Percentiles rank a stretch among this genome's conserved stretches.
phyloP scores from a whole-genome alignment of 2,797 vertebrate genomes.

The Chloroceryle inda region DNA sequence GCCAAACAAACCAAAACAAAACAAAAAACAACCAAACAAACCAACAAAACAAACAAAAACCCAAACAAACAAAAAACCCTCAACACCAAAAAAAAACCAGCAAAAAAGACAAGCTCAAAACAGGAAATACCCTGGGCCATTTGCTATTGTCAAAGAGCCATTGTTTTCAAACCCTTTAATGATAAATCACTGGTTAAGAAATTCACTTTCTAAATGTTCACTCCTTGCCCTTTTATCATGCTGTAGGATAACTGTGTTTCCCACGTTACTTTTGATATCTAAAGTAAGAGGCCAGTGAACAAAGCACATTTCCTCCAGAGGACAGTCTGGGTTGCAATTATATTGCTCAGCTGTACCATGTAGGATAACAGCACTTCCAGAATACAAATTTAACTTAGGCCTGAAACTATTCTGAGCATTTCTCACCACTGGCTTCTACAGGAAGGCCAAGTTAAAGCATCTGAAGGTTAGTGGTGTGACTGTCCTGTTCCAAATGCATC shows the following conservation, averaged over 20 bases:
- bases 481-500: neutral
- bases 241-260: neutral
- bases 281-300: neutral
- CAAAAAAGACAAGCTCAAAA: neutral
- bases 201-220: neutral
- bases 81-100: too few species aligned
- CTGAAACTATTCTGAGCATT: neutral
- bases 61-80: too few species aligned
- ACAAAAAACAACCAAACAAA: too few species aligned
- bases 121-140: neutral
- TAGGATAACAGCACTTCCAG: neutral
- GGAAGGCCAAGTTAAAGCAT: neutral
- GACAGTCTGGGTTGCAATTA: neutral
- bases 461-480: neutral
- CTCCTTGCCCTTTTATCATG: neutral
- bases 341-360: neutral
- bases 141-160: neutral
- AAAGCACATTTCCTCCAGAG: neutral
- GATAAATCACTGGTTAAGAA: neutral
- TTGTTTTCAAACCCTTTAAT: neutral
- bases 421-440: neutral
- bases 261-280: neutral
- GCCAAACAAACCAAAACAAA: too few species aligned
- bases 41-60: neutral
- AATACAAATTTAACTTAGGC: neutral